These are phyloP conservation scores for Alethe castanea DNA, from an alignment of 2,113 vertebrate species.

Conservation along the genomic window DNA sequence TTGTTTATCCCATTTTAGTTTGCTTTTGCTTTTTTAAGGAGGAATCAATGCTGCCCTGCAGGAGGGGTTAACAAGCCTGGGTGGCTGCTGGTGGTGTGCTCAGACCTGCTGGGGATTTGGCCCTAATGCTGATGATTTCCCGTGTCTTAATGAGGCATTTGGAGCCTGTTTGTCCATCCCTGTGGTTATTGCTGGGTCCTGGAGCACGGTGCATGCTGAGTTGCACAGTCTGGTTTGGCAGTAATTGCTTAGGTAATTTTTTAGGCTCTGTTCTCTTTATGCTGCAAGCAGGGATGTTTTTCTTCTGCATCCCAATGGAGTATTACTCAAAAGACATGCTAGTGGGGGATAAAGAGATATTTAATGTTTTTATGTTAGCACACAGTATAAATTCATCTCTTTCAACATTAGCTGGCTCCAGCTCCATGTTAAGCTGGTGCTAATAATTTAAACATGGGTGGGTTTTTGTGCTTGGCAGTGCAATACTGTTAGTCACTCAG, in stretches of 20 bases:
- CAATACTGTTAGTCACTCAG: background rate
- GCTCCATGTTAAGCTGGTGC: background rate
- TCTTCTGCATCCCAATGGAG: background rate
- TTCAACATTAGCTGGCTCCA: background rate
- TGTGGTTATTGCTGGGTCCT: background rate
- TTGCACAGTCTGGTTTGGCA: background rate
- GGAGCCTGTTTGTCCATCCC: background rate
- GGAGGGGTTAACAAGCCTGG: background rate
- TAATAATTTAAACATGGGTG: background rate
- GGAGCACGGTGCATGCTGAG: fast-evolving
- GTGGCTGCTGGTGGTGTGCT: background rate
- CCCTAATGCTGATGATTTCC: background rate
- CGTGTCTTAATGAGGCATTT: background rate
- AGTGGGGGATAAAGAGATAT: background rate
- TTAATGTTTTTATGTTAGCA: background rate
- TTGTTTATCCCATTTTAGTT: background rate
- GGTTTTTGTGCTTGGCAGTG: background rate
- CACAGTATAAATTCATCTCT: background rate
- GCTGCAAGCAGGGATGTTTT: background rate
- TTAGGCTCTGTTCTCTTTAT: background rate
- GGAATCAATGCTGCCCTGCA: background rate
- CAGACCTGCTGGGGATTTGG: background rate
- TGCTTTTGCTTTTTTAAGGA: background rate
- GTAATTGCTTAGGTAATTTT: background rate
- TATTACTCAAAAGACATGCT: background rate